Evolutionary conservation across 2,888 invertebrate genomes (phyloP), one percentile per base, ranked within the genome.

Genomic region (Portevinia maculata): DNA sequence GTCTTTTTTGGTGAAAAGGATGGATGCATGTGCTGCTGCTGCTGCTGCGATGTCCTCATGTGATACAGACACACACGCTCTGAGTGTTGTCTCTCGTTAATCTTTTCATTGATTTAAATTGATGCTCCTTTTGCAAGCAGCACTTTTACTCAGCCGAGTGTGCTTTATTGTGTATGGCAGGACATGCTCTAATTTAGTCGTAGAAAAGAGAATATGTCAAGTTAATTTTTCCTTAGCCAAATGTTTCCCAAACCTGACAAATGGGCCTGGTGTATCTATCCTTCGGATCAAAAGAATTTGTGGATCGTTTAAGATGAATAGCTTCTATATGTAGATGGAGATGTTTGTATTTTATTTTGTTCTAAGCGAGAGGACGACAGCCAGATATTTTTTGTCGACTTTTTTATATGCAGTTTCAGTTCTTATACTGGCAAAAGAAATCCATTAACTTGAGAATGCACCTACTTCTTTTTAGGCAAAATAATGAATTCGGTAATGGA

Each of bases 71-170:
- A 73, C 64, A 73, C 32, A 50, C 24, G 19, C 30, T 5, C 28
- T 17, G 48, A 57, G 70, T 74, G 70, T 65, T 76, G 76, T 71
- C 70, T 57, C 83, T 78, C 73, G 83, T 83, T 83, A 78, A 78
- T 83, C 83, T 73, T 83, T 83, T 83, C 78, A 83, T 83, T 83
- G 83, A 83, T 83, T 83, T 71, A 83, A 83, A 83, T 83, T 83
- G 83, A 83, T 83, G 83, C 78, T 78, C 67, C 52, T 76, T 78
- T 83, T 76, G 70, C 60, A 53, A 65, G 64, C 24, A 65, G 44
- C 67, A 73, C 67, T 79, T 73, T 73, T 60, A 79, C 32, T 34
- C 78, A 64, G 50, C 65, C 78, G 46, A 67, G 60, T 67, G 60
- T 70, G 81, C 59, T 71, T 83, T 83, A 83, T 83, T 73, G 78